Conservation (phyloP, 2,797 vertebrate genomes). For the Remorina albescens region DNA sequence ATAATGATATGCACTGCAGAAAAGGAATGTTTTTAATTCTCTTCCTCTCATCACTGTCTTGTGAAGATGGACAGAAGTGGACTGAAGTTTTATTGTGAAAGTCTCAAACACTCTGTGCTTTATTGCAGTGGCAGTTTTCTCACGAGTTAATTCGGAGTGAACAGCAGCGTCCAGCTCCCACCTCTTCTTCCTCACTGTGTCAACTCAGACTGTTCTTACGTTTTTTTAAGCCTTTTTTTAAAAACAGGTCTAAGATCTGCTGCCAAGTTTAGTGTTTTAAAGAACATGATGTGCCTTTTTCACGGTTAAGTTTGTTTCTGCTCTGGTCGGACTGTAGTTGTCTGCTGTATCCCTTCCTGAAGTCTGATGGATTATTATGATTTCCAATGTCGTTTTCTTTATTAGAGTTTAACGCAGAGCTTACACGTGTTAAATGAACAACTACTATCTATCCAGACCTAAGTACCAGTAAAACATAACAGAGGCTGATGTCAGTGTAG, state of each 20-base stretch:
- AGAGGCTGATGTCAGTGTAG: neutral
- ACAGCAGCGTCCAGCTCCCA: conserved; percentile 30
- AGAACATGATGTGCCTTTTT: conserved; percentile 83
- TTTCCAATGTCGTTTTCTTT: neutral
- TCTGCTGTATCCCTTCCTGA: neutral
- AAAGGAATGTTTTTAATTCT: neutral
- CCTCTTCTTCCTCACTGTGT: conserved; percentile 25
- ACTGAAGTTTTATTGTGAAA: conserved; percentile 35
- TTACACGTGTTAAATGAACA: neutral
- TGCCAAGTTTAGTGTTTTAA: conserved; percentile 72
- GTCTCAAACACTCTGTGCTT: conserved; percentile 64
- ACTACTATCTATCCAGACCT: neutral
- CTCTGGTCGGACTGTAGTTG: neutral
- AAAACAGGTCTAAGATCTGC: conserved; percentile 59
- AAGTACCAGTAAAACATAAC: neutral
- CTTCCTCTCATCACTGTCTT: conserved; percentile 12
- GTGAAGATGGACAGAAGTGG: conserved; percentile 14
- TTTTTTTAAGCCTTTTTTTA: conserved; percentile 1
- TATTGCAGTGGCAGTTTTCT: conserved; percentile 76
- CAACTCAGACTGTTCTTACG: conserved; percentile 27
- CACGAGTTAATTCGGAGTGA: conserved; percentile 81
- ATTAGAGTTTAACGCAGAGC: neutral
- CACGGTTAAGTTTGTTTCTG: conserved; percentile 43
- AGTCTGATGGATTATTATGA: neutral
- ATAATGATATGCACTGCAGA: too few species aligned